phyloP scores from a whole-genome alignment of 2,888 invertebrate genomes.

The Cephalotes varians region DNA sequence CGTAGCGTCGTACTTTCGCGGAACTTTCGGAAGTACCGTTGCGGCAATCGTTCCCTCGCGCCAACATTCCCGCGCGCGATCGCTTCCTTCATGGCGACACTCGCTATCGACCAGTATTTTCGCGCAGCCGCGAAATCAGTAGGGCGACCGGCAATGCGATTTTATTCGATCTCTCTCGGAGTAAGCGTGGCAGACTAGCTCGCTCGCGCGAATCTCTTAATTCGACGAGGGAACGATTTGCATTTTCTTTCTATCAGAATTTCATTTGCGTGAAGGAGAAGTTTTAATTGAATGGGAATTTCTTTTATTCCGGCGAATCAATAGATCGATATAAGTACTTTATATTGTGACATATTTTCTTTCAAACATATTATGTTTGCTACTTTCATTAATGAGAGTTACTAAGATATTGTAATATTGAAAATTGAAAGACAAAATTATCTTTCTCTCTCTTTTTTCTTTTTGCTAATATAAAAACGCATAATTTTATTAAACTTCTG shows the following conservation, averaged over 20 bases:
- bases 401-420: neutral
- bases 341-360: neutral
- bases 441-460: neutral
- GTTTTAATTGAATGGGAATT: conserved; percentile 38
- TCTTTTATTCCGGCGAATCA: neutral
- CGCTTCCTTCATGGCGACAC: conserved; percentile 33
- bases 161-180: conserved; percentile 36
- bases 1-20: conserved; percentile 37
- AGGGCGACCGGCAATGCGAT: conserved; percentile 23
- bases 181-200: neutral
- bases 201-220: conserved; percentile 8
- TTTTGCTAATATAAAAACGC: neutral
- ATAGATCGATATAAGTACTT: conserved; percentile 17
- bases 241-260: conserved; percentile 27
- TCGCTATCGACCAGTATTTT: conserved; percentile 30
- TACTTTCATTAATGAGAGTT: neutral
- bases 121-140: conserved; percentile 41
- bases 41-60: conserved; percentile 54
- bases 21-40: conserved; percentile 62
- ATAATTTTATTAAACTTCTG: conserved; percentile 6
- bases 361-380: neutral
- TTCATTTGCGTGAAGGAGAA: conserved; percentile 30
- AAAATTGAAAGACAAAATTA: neutral
- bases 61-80: conserved; percentile 43
- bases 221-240: conserved; percentile 46